A percentile compares a stretch with the other conserved stretches of the same genome.
Evolutionary conservation across 2,888 invertebrate genomes (phyloP).

Genomic region (Branchellion lobata): DNA sequence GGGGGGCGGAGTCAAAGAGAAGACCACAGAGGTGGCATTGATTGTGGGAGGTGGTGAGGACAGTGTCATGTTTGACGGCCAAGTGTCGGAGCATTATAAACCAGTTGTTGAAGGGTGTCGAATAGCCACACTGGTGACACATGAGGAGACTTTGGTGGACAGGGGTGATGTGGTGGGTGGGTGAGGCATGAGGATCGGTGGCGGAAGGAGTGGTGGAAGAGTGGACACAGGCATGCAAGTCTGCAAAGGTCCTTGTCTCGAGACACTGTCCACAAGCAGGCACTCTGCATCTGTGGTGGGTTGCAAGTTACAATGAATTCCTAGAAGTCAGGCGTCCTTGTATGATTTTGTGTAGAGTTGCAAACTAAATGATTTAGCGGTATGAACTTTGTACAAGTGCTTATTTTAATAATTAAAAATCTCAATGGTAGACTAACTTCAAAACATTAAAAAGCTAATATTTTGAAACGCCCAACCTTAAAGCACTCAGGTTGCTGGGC

Average conservation of each 20-base stretch:
- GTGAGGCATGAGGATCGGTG: neutral
- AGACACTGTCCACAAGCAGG: conserved; percentile 51
- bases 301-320: conserved; percentile 33
- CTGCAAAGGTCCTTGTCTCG: conserved; percentile 48
- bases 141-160: conserved; percentile 19
- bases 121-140: conserved; percentile 48
- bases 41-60: conserved; percentile 21
- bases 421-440: no score
- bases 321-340: no score
- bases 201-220: neutral
- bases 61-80: conserved; percentile 44
- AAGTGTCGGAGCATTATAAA: conserved; percentile 51
- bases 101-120: conserved; percentile 47
- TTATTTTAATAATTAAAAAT: no score
- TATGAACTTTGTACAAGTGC: no score
- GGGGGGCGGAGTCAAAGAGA: conserved; percentile 47
- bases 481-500: no score
- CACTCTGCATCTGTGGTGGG: conserved; percentile 43
- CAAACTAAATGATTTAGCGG: no score
- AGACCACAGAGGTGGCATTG: conserved; percentile 50
- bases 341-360: no score
- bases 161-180: conserved; percentile 3
- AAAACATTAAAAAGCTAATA: no score
- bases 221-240: conserved; percentile 41
- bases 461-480: no score